phyloP scores from a whole-genome alignment of 2,797 vertebrate genomes.

The Propithecus perrieri region DNA sequence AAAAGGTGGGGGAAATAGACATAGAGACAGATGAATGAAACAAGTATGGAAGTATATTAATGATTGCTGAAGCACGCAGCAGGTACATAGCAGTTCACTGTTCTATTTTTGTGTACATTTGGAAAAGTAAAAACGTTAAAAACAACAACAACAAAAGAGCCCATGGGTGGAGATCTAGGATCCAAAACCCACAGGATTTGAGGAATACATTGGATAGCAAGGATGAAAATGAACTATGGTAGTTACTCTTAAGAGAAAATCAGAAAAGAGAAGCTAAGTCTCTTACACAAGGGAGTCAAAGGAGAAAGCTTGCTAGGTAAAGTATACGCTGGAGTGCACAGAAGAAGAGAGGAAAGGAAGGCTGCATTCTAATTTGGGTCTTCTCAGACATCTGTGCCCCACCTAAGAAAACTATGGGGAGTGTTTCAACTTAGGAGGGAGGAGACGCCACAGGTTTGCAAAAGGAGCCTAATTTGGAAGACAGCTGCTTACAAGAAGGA shows the following conservation, averaged over 20 bases:
- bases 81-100: neutral
- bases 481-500: neutral
- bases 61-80: neutral
- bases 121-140: neutral
- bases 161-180: neutral
- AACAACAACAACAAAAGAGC: neutral
- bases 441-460: neutral
- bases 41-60: neutral
- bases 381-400: neutral
- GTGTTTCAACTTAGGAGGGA: slow-evolving; percentile 17
- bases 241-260: neutral
- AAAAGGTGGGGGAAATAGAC: neutral
- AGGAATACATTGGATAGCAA: neutral
- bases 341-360: neutral
- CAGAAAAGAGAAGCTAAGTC: neutral
- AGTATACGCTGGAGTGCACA: neutral
- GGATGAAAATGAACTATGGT: neutral
- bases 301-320: neutral
- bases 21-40: neutral
- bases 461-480: neutral
- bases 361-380: neutral
- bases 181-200: neutral
- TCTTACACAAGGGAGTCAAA: neutral
- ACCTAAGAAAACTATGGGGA: neutral
- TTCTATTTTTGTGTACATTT: neutral